These are phyloP conservation scores for Macrosoma leucophasiata DNA, from an alignment of 2,888 invertebrate species.

Conservation along the genomic window DNA sequence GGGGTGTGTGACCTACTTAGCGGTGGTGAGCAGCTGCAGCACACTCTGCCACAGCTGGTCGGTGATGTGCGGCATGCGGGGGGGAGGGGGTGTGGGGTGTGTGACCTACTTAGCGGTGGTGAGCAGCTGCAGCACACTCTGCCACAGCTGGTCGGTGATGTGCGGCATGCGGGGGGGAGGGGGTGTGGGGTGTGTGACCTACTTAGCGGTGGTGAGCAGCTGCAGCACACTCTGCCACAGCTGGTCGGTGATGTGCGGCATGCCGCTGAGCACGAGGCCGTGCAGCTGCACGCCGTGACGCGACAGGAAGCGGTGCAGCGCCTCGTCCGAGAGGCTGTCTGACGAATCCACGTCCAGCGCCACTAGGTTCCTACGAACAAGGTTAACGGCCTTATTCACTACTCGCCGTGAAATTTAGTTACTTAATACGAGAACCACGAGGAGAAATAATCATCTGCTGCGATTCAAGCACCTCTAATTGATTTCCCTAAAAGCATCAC, in stretches of 20 bases:
- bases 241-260: constrained; percentile 98
- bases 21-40: constrained; percentile 91
- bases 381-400: too few species aligned
- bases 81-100: too few species aligned
- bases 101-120: constrained; percentile 89
- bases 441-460: too few species aligned
- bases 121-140: constrained; percentile 93
- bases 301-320: constrained; percentile 92
- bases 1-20: constrained; percentile 83
- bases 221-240: constrained; percentile 98
- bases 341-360: constrained; percentile 95
- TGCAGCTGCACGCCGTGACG: constrained; percentile 92
- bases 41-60: constrained; percentile 99
- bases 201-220: constrained; percentile 94
- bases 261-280: constrained; percentile 93
- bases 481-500: too few species aligned
- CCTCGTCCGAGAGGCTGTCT: constrained; percentile 95
- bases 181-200: too few species aligned
- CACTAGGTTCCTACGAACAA: constrained; percentile 78
- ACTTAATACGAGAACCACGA: too few species aligned
- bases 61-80: constrained; percentile 98
- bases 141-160: constrained; percentile 98
- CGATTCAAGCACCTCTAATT: too few species aligned
- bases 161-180: constrained; percentile 99
- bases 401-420: too few species aligned